These are phyloP conservation scores for Lagodon rhomboides DNA, from an alignment of 2,797 vertebrate species.

Conservation along the genomic window DNA sequence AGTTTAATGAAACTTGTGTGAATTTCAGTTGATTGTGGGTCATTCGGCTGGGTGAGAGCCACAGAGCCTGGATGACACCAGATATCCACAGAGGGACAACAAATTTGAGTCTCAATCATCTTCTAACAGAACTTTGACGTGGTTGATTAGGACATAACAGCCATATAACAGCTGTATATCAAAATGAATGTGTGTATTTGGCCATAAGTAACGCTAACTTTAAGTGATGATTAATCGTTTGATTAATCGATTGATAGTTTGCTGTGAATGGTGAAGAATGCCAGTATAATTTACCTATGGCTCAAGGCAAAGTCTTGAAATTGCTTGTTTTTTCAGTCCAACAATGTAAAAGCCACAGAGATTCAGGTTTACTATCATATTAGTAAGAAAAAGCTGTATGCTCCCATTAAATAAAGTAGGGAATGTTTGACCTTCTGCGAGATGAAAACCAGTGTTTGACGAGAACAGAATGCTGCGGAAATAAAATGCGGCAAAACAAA, in stretches of 20 bases:
- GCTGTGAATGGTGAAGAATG: too few relatives aligned
- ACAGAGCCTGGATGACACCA: not conserved
- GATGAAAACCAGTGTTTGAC: not conserved
- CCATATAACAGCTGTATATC: too few relatives aligned
- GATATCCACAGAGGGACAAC: not conserved
- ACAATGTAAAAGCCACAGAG: not conserved
- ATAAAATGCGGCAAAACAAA: not conserved
- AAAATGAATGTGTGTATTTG: too few relatives aligned
- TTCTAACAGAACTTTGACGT: not conserved
- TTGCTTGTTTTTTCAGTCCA: not conserved
- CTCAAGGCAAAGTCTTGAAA: not conserved
- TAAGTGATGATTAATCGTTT: not conserved
- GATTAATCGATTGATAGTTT: not conserved
- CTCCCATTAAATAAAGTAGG: not conserved
- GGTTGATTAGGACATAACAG: not conserved
- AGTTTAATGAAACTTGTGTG: not conserved
- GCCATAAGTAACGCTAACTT: too few relatives aligned
- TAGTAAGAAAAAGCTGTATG: too few relatives aligned
- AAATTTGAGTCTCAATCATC: not conserved
- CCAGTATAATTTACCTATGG: not conserved
- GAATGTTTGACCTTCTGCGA: not conserved
- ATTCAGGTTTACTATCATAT: not conserved
- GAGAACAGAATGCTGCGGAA: too few relatives aligned
- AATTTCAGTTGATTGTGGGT: not conserved
- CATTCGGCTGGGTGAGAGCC: not conserved